Evolutionary conservation across 2,113 vertebrate species (phyloP), one percentile per base, ranked within the genome.

Genomic region (Chaetops frenatus): DNA sequence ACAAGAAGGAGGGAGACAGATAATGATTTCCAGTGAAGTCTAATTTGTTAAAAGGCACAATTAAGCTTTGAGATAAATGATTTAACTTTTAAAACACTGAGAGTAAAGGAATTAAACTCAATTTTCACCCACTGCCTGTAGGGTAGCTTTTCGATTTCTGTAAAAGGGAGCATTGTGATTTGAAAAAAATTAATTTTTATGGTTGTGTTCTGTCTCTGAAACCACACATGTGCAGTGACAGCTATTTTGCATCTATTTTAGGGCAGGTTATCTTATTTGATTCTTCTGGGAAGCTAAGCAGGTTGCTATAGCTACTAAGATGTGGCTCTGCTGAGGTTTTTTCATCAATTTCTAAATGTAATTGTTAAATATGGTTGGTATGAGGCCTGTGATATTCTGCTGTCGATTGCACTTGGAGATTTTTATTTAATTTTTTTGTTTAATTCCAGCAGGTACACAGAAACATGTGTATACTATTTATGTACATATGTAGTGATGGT

Each of bases 231-330:
- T 96, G 94, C 91, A 73, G 7, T 64, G 76, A 67, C 94, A 90
- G 94, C 77, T 92, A 94, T 91, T 97, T 92, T 95, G 91, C 81
- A 70, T 97, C 91, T 96, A 90, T 96, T 95, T 95, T 95, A 90
- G 90, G 84, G 81, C 86, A 85, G 88, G 81, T 96, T 96, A 88
- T 97, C 94, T 95, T 93, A 72, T 4, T 90, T 93, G 83, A 90
- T 93, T 94, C 91, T 90, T 94, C 35, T 54, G 84, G 92, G 93
- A 96, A 92, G 61, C 58, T 35, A 50, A 96, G 88, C 69, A 83
- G 0, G 96, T 97, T 97, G 96, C 97, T 95, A 97, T 97, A 96
- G 97, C 88, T 97, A 97, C 97, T 86, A 78, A 92, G 88, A 88
- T 85, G 57, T 64, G 60, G 67, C 74, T 88, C 83, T 79, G 50